A percentile compares a stretch with the other conserved stretches of the same genome.
These are phyloP conservation scores for Hirtodrosophila cameraria DNA, from an alignment of 2,888 invertebrate species.

Conservation along the genomic window DNA sequence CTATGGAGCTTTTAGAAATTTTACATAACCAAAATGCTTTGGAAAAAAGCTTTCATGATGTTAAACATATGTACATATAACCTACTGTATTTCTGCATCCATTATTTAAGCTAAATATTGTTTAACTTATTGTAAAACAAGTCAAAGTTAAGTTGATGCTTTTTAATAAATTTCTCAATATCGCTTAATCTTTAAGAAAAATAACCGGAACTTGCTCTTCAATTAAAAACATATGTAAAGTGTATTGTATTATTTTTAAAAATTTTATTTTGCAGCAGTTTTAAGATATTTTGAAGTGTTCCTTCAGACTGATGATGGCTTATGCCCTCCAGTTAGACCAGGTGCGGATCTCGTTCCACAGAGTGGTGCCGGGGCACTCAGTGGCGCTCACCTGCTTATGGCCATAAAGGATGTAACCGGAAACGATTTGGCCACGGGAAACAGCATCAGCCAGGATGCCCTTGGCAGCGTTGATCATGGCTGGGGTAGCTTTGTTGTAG, in stretches of 20 bases:
- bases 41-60: too few relatives aligned
- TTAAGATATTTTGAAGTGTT: background rate
- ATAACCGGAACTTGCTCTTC: background rate
- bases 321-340: conserved; percentile 76
- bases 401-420: conserved; percentile 64
- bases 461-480: conserved; percentile 65
- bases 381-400: conserved; percentile 77
- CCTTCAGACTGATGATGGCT: background rate
- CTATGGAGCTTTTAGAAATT: too few relatives aligned
- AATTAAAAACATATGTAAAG: conserved; percentile 9
- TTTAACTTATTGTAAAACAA: too few relatives aligned
- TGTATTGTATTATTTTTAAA: conserved; percentile 19
- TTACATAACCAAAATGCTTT: too few relatives aligned
- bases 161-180: too few relatives aligned
- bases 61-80: too few relatives aligned
- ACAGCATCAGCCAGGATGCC: conserved; percentile 65
- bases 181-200: background rate
- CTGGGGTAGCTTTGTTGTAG: conserved; percentile 42
- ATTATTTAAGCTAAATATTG: too few relatives aligned
- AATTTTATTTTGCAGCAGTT: conserved; percentile 25
- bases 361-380: conserved; percentile 78
- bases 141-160: too few relatives aligned
- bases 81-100: too few relatives aligned
- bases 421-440: conserved; percentile 55
- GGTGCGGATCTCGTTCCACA: conserved; percentile 74